Evolutionary conservation across 2,888 invertebrate genomes (phyloP).

Genomic region (Chrysopilus asiliformis): DNA sequence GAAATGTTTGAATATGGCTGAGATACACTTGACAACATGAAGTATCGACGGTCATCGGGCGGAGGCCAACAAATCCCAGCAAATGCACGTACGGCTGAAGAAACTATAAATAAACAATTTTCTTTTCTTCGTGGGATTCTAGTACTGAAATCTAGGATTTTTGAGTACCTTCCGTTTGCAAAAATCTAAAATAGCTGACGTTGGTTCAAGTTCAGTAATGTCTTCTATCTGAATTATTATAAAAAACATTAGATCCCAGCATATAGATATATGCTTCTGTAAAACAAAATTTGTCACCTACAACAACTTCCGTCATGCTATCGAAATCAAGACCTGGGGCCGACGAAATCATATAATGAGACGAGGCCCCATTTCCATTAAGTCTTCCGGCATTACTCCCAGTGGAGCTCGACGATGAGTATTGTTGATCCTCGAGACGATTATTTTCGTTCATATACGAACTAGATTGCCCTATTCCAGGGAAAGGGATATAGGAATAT

Average conservation of each 20-base stretch:
- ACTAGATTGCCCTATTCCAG: too few species aligned
- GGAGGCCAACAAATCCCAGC: conserved; percentile 59
- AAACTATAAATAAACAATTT: conserved; percentile 43
- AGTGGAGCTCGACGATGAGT: too few species aligned
- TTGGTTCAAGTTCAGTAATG: conserved; percentile 58
- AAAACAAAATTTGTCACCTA: conserved; percentile 7
- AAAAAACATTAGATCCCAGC: conserved; percentile 25
- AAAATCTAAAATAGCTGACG: conserved; percentile 64
- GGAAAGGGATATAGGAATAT: too few species aligned
- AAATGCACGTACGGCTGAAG: conserved; percentile 62
- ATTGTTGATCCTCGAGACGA: too few species aligned
- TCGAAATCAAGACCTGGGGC: conserved; percentile 6
- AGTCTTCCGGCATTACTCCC: conserved; percentile 5
- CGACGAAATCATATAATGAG: conserved; percentile 6
- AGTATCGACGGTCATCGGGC: conserved; percentile 52
- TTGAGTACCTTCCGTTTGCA: conserved; percentile 57
- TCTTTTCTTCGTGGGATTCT: too few species aligned
- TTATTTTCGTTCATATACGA: too few species aligned
- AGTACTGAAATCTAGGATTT: not conserved
- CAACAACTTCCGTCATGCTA: conserved; percentile 14
- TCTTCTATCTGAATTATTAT: conserved; percentile 46
- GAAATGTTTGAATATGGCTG: conserved; percentile 52
- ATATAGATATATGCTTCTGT: not conserved
- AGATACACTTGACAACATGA: conserved; percentile 46
- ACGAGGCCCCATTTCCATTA: conserved; percentile 4